Evolutionary conservation across 2,113 vertebrate genomes (phyloP), one percentile per base, ranked within the genome.

Genomic region (Python bivittatus): DNA sequence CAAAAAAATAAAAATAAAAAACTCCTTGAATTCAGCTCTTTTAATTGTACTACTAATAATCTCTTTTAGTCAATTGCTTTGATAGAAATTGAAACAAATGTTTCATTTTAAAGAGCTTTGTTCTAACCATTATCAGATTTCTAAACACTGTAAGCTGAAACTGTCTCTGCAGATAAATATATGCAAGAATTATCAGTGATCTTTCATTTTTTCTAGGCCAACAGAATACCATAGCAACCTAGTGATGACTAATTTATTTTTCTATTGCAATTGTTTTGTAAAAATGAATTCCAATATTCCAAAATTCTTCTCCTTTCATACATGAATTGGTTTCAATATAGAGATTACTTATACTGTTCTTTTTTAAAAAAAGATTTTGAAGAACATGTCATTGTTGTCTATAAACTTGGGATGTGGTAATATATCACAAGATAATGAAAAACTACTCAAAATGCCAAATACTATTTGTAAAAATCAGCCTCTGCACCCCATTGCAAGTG

Each of bases 1-100:
- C 57, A 61, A 29, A 15, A 58, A 58, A 58, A 58, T 58, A n/a
- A 1, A 33, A 60, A 60, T 42, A 22, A 84, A 44, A 84, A 86
- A 13, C 4, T 85, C 44, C 13, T n/a, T 83, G 20, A 12, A 13
- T 83, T 56, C 6, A 90, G n/a, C 48, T 56, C 3, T 12, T 57
- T 13, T 11, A 57, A 12, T 27, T 68, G 44, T 10, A 2, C 61
- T 11, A 56, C 20, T 38, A 20, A 53, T 56, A 90, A 79, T 90
- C 58, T 0, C 7, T 88, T 88, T 88, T 84, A 93, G n/a, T 64
- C 94, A 97, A 96, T 96, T 93, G 92, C 56, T 86, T 92, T 92
- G 5, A 96, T 94, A 61, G 94, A 90, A 72, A 3, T 60, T 96
- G 57, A 97, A 92, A 94, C 89, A 96, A 96, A 96, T 86, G 64